Evolutionary conservation across 2,797 vertebrate species (phyloP).

Genomic region (Mormyrops boulengeri): DNA sequence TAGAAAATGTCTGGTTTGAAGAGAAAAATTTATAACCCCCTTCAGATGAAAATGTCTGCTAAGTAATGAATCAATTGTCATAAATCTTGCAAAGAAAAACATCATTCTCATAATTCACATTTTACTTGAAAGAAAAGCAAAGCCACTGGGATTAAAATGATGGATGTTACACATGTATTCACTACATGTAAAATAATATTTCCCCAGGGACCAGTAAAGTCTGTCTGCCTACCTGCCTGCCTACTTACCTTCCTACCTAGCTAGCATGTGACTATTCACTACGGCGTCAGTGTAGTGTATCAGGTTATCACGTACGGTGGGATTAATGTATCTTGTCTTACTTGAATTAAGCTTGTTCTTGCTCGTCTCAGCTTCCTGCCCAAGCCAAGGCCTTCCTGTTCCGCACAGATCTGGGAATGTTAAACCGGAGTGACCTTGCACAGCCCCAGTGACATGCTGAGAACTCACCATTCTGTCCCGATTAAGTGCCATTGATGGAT

Average conservation of each 20-base stretch:
- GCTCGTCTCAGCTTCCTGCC: background rate
- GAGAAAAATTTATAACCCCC: background rate
- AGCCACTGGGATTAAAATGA: background rate
- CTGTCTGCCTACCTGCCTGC: background rate
- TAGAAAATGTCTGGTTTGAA: background rate
- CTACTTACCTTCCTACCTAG: background rate
- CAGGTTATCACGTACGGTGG: background rate
- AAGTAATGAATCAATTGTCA: background rate
- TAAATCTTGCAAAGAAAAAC: background rate
- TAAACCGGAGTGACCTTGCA: background rate
- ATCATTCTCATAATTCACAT: background rate
- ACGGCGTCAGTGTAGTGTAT: background rate
- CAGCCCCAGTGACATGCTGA: background rate
- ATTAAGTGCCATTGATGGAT: constrained; percentile 16
- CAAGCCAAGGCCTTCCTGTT: background rate
- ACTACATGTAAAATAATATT: background rate
- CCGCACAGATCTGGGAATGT: background rate
- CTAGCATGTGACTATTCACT: background rate
- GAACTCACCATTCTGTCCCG: background rate
- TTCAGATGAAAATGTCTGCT: background rate
- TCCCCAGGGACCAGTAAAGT: background rate
- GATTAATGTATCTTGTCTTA: background rate
- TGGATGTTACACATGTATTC: background rate
- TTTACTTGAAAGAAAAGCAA: background rate
- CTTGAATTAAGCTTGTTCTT: background rate